Evolutionary conservation across 2,888 invertebrate genomes (phyloP).

Genomic region (Bhutanitis thaidina): DNA sequence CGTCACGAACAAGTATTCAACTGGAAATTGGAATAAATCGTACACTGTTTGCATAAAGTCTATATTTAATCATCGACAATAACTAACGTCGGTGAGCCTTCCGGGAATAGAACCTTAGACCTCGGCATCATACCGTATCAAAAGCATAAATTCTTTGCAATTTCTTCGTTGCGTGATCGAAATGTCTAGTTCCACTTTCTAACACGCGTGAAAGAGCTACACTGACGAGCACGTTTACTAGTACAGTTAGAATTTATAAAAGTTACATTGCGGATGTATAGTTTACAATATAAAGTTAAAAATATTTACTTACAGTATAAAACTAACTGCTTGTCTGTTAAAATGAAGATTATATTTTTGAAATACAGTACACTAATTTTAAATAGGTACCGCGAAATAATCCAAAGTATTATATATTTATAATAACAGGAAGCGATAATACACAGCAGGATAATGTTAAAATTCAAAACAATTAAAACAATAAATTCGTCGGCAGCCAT

Average conservation of each 20-base stretch:
- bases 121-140: constrained; percentile 59
- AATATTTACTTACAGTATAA: no score
- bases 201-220: constrained; percentile 74
- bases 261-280: no score
- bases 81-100: constrained; percentile 31
- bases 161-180: constrained; percentile 74
- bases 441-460: constrained; percentile 1
- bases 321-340: no score
- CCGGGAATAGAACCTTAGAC: constrained; percentile 54
- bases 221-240: constrained; percentile 40
- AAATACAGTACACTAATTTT: no score
- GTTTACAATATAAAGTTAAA: no score
- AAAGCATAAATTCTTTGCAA: constrained; percentile 77
- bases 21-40: not conserved
- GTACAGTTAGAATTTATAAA: no score
- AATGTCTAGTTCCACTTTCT: constrained; percentile 72
- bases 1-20: not conserved
- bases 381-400: no score
- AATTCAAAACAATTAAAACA: constrained; percentile 9
- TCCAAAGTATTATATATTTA: not conserved
- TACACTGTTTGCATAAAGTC: constrained; percentile 3
- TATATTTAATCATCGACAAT: constrained; percentile 31
- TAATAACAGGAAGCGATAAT: constrained; percentile 10
- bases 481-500: not conserved
- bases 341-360: no score